Conservation (phyloP, 1,140 invertebrate genomes). For the Cotesia chilonis region DNA sequence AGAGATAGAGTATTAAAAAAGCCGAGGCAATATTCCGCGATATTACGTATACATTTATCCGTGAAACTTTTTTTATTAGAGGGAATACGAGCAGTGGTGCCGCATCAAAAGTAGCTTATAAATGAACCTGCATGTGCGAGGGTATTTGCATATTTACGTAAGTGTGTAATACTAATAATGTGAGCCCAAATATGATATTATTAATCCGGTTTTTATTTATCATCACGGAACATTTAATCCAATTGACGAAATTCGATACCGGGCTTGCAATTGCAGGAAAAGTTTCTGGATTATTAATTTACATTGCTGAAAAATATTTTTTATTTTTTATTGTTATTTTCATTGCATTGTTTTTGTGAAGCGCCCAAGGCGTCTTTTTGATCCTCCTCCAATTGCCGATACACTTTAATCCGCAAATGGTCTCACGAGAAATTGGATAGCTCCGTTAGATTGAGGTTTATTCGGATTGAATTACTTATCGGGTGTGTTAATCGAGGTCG, state of each 20-base stretch:
- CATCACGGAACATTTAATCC: slow-evolving; percentile 4
- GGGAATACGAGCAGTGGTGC: no score
- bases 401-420: slow-evolving; percentile 7
- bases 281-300: not conserved
- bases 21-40: no score
- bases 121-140: not conserved
- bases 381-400: slow-evolving; percentile 5
- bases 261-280: not conserved
- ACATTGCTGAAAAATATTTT: not conserved
- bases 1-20: not conserved
- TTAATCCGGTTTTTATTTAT: slow-evolving; percentile 4
- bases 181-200: not conserved
- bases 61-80: no score
- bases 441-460: slow-evolving; percentile 11
- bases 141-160: not conserved
- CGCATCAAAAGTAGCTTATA: not conserved
- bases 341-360: no score
- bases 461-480: slow-evolving; percentile 6
- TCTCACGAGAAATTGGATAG: slow-evolving; percentile 9
- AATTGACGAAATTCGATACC: not conserved
- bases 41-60: no score
- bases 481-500: slow-evolving; percentile 8
- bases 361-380: not conserved
- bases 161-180: not conserved
- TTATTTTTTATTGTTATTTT: slow-evolving; percentile 2